Evolutionary conservation across 2,888 invertebrate species (phyloP), one percentile per base, ranked within the genome.

Genomic region (Polydrusus cervinus): DNA sequence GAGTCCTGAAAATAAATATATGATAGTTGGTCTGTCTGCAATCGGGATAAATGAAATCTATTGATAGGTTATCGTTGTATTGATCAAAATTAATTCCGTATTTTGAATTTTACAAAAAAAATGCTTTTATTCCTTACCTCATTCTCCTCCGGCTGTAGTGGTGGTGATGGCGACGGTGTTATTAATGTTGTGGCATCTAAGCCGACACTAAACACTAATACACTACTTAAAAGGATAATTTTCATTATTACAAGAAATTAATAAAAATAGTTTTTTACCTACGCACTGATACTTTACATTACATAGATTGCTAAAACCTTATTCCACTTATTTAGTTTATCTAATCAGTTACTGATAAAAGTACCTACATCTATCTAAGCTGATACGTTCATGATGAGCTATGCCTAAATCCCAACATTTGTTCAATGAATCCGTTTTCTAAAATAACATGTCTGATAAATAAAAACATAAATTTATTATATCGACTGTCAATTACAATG

Each of bases 291-390:
- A 11, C 11, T n/a, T n/a, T n/a, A 40, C 11, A 40, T 40, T 8
- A 8, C 40, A 2, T 49, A 49, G 16, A 51, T 18, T 51, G 11
- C 20, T 51, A 10, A 51, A 51, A 18, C 8, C 51, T 20, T 18
- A 18, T 20, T 51, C 11, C 18, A 51, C 16, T 18, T 18, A 18
- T 7, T 51, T 51, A 18, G 9, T 11, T 16, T 51, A 51, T 51
- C 51, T 51, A 51, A 51, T 51, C 51, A 51, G 51, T 10, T 16
- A 51, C 51, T 51, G 51, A 51, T 51, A 51, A 51, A 51, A 13
- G 6, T 43, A 43, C 51, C 3, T 6, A 20, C 51, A 1, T 20
- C 18, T 51, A 51, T 51, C 47, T 47, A 47, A 13, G 14, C 14
- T 51, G 8, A 1, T 16, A 14, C 14, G 6, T 45, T 30, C 30